A percentile compares a stretch with the other conserved stretches of the same genome.
Evolutionary conservation across 2,888 invertebrate species (phyloP).

Genomic region (Ophraella communa): DNA sequence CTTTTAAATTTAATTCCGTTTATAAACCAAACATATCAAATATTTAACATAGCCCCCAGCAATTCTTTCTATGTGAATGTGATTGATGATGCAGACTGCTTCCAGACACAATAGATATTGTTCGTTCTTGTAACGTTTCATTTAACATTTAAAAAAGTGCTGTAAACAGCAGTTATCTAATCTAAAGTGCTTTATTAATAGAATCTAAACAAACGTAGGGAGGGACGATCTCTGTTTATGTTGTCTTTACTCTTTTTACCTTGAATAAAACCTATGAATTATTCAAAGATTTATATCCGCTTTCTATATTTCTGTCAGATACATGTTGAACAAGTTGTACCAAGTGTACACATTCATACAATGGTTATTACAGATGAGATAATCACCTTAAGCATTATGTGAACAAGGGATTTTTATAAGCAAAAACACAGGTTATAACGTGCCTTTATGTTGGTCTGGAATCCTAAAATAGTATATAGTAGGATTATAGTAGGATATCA

Average conservation of each 20-base stretch:
- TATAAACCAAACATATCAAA: constrained; percentile 4
- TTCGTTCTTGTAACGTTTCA: constrained; percentile 50
- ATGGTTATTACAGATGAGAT: constrained; percentile 3
- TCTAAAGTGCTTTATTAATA: constrained; percentile 57
- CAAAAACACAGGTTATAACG: too few relatives aligned
- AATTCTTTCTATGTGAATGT: constrained; percentile 12
- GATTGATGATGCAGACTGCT: constrained; percentile 38
- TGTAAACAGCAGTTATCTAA: constrained; percentile 55
- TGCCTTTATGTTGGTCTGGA: too few relatives aligned
- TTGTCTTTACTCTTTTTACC: constrained; percentile 50
- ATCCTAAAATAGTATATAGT: too few relatives aligned
- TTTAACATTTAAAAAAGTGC: constrained; percentile 53
- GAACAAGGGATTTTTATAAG: too few relatives aligned
- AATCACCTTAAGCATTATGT: neutral
- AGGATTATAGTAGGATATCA: too few relatives aligned
- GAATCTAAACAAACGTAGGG: constrained; percentile 54
- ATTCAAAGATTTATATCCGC: constrained; percentile 58
- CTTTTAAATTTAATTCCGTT: neutral
- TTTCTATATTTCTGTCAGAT: constrained; percentile 56
- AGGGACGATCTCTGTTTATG: constrained; percentile 48
- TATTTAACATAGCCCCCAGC: constrained; percentile 2
- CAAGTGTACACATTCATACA: neutral
- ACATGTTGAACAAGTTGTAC: constrained; percentile 47
- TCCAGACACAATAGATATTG: constrained; percentile 39
- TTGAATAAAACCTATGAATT: constrained; percentile 55